phyloP scores from a whole-genome alignment of 2,888 invertebrate species.

The Apantesis nais region DNA sequence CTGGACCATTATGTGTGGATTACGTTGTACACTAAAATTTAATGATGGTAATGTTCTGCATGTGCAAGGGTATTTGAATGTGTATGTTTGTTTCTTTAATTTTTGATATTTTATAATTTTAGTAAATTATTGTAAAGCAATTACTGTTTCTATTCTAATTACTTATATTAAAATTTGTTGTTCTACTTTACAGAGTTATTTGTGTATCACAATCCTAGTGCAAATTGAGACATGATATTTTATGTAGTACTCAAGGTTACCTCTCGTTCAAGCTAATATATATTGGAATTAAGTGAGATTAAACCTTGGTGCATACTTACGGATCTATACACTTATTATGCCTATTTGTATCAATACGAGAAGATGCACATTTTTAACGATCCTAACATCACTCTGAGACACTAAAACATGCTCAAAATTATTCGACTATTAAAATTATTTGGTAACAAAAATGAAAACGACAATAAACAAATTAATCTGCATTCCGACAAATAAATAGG shows the following conservation, averaged over 20 bases:
- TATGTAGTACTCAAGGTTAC: too few relatives aligned
- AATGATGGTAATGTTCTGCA: neutral
- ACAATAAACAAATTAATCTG: neutral
- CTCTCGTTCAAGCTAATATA: neutral
- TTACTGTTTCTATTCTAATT: neutral
- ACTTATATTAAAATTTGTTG: neutral
- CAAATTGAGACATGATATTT: neutral
- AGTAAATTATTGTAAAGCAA: neutral
- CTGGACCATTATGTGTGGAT: neutral
- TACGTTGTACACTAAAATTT: constrained; percentile 2
- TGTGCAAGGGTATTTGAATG: neutral
- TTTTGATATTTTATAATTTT: neutral
- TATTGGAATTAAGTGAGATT: neutral
- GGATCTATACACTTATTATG: neutral
- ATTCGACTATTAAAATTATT: neutral
- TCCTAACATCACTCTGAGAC: neutral
- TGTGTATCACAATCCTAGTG: neutral
- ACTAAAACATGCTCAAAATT: neutral
- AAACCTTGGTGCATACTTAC: neutral
- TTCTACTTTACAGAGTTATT: neutral
- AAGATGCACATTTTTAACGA: neutral
- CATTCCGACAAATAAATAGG: neutral
- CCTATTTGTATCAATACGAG: neutral
- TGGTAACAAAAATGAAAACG: neutral
- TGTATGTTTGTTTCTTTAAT: neutral